Conservation (phyloP, 2,888 invertebrate genomes). For the Ochropacha duplaris region DNA sequence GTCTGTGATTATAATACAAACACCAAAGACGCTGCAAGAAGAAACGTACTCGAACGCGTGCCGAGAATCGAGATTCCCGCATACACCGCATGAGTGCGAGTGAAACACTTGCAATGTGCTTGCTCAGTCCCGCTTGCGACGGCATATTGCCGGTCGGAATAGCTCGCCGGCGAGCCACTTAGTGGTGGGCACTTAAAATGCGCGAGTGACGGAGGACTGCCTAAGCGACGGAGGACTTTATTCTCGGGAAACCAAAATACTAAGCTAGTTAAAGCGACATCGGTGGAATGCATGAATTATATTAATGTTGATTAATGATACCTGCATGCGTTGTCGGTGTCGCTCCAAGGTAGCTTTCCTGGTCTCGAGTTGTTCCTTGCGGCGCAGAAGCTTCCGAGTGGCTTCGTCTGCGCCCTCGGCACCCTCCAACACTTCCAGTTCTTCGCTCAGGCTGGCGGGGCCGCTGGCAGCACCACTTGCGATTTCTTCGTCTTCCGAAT, state of each 20-base stretch:
- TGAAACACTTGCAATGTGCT: no score
- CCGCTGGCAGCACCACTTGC: constrained; percentile 46
- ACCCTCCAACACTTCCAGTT: constrained; percentile 76
- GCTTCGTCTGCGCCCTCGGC: constrained; percentile 74
- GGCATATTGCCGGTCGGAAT: no score
- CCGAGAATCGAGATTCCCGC: no score
- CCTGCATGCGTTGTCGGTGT: constrained; percentile 71
- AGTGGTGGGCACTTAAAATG: no score
- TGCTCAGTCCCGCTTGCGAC: no score
- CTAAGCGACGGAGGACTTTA: no score
- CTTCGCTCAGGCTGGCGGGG: constrained; percentile 75
- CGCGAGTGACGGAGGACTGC: no score
- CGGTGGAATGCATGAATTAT: background rate
- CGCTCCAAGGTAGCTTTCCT: constrained; percentile 69
- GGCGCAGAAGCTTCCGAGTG: constrained; percentile 62
- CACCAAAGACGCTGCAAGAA: no score
- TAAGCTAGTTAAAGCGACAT: background rate
- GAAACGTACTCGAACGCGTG: no score
- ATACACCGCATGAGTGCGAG: no score
- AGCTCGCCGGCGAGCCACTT: no score
- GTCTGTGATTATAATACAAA: no score
- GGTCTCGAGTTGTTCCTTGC: constrained; percentile 72
- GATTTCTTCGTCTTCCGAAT: constrained; percentile 64
- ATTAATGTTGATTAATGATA: constrained; percentile 17
- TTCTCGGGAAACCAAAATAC: background rate